phyloP scores from a whole-genome alignment of 2,888 invertebrate species.

The Entomobrya proxima region DNA sequence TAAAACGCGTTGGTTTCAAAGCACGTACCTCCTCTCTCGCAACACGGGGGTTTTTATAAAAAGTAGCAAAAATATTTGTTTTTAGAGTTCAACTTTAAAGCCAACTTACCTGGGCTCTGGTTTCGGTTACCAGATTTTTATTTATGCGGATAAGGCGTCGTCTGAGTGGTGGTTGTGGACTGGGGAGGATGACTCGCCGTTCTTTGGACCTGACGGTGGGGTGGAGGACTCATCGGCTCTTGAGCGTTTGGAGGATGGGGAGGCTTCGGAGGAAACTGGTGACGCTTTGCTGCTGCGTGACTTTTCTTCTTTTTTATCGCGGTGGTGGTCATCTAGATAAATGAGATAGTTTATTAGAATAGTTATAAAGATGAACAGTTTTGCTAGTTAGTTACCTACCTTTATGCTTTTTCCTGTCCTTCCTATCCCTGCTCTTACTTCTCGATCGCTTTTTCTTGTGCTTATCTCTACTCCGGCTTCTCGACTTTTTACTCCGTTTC shows the following conservation, averaged over 20 bases:
- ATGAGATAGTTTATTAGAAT: neutral
- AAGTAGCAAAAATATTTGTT: neutral
- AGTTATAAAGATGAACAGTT: too few relatives aligned
- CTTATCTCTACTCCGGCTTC: conserved; percentile 65
- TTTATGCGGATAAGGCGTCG: conserved; percentile 12
- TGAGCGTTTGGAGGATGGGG: neutral
- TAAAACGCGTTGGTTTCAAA: conserved; percentile 11
- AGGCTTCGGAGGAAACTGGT: conserved; percentile 23
- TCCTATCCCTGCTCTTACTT: conserved; percentile 63
- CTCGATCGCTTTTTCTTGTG: conserved; percentile 61
- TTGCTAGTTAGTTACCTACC: neutral
- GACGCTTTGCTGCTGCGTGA: neutral
- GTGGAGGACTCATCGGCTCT: neutral
- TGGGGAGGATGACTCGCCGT: too few relatives aligned
- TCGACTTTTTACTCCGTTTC: conserved; percentile 62
- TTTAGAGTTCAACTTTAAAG: conserved; percentile 8
- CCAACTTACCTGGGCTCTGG: conserved; percentile 58
- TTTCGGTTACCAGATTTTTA: conserved; percentile 52
- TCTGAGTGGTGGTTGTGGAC: neutral
- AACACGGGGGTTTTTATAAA: neutral
- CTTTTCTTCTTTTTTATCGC: conserved; percentile 34
- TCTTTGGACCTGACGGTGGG: neutral
- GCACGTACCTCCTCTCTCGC: conserved; percentile 32
- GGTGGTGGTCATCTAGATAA: conserved; percentile 21
- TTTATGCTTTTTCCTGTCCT: conserved; percentile 42